Evolutionary conservation across 2,113 vertebrate genomes (phyloP).

Genomic region (Apeltes quadracus): DNA sequence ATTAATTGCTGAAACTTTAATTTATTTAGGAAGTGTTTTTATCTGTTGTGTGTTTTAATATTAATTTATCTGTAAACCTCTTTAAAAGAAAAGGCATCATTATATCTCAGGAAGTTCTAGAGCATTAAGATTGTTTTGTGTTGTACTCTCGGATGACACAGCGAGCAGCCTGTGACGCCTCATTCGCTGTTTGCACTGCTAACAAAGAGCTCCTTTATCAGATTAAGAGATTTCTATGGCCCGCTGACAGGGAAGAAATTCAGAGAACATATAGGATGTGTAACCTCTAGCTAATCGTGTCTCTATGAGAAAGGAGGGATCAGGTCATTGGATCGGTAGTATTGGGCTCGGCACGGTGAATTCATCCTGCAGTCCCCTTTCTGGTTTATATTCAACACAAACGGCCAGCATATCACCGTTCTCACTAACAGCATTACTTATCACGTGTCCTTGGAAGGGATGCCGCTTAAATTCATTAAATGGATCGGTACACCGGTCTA

Average conservation of each 20-base stretch:
- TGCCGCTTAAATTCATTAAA: constrained; percentile 68
- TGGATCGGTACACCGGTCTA: constrained; percentile 61
- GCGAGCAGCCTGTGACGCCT: constrained; percentile 19
- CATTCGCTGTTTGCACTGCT: constrained; percentile 53
- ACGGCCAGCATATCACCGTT: constrained; percentile 10
- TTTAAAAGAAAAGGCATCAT: background rate
- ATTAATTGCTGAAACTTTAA: background rate
- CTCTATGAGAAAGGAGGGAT: constrained; percentile 77
- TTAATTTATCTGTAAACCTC: background rate
- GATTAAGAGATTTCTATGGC: constrained; percentile 82
- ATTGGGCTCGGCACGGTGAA: background rate
- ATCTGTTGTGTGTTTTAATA: background rate
- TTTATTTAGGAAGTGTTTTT: background rate
- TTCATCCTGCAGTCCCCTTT: background rate
- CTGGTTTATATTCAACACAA: constrained; percentile 2
- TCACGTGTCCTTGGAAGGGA: constrained; percentile 65
- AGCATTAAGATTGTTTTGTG: background rate
- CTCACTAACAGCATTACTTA: constrained; percentile 63
- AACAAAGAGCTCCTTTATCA: constrained; percentile 72
- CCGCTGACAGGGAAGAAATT: constrained; percentile 79
- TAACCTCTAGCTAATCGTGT: constrained; percentile 78
- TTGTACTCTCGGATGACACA: constrained; percentile 5
- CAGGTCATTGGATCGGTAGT: constrained; percentile 44
- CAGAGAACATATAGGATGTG: constrained; percentile 78
- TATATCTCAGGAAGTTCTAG: background rate